Percentiles rank a stretch among this genome's conserved stretches.
Evolutionary conservation across 1,140 invertebrate genomes (phyloP).

Genomic region (Heliconius eleuchia): DNA sequence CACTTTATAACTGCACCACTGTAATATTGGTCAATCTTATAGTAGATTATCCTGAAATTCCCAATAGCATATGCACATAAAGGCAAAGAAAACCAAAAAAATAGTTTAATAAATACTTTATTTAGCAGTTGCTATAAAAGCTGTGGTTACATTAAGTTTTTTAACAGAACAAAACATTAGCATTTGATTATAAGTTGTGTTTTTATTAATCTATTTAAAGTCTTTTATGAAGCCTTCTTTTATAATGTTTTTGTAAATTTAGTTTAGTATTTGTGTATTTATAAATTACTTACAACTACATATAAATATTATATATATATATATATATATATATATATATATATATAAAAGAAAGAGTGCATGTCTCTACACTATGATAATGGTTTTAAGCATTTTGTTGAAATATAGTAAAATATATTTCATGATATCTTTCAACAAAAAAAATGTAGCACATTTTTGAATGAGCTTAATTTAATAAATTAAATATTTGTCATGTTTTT

Average conservation of each 20-base stretch:
- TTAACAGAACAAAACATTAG: not conserved
- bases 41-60: too few relatives aligned
- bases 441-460: too few relatives aligned
- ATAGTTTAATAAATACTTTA: slow-evolving; percentile 23
- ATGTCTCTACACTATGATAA: not conserved
- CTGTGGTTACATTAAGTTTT: not conserved
- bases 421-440: too few relatives aligned
- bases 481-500: too few relatives aligned
- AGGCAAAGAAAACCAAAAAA: not conserved
- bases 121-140: slow-evolving; percentile 10
- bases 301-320: not conserved
- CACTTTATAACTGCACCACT: not conserved
- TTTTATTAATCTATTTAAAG: not conserved
- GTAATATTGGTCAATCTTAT: too few relatives aligned
- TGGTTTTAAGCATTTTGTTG: too few relatives aligned
- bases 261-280: not conserved
- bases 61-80: not conserved
- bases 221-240: not conserved
- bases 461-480: too few relatives aligned
- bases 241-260: not conserved
- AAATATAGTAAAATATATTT: too few relatives aligned
- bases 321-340: not conserved
- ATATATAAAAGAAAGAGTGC: not conserved
- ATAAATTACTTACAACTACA: not conserved
- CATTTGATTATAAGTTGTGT: not conserved